Base-by-base conservation (phyloP, 1,140 invertebrate species). In the Drosophila chauvacae region DNA sequence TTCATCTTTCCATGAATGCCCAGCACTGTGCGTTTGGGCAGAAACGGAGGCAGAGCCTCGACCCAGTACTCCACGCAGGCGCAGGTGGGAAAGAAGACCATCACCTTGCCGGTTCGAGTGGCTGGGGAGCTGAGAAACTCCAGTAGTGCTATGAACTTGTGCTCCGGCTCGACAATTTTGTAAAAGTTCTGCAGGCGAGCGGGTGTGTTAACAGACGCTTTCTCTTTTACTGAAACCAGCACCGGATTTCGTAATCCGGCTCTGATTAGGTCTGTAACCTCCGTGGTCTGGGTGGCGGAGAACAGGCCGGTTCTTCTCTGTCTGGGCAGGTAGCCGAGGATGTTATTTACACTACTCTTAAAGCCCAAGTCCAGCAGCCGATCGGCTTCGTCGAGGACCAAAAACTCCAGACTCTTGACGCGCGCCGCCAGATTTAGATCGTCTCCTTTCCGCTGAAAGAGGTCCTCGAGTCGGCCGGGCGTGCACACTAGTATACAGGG, bases 311-410 rank as follows among this genome's bases (percentile, higher is more conserved):
- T 99, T 86, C 98, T 94, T 77, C 99, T 93, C 90, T 99, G 97
- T 60, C 98, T 96, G 1, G 99, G 99, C 48, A 99, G 93, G 93
- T 96, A 97, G 83, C 95, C 95, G 0, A 99, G 94, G 83, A 99
- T 99, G 44, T 96, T 97, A 77, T 97, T 97, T 2, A 99, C 93
- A n/a, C 96, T 95, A 10, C 94, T 93, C 88, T 97, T 96, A 93
- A 99, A 99, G 6, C 98, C 98, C 74, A 99, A 94, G 90, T 98
- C 98, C 41, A 99, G 93, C 9, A 99, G 93, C 69, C 97, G 94
- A 93, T 99, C 99, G 13, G 99, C 99, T 95, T 99, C 99, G 93
- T 99, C 99, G 50, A 99, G 93, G 13, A 99, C 95, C 18, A 99
- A 90, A 47, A 99, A 93, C 94, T 99, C 98, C 91, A 98, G 93